A percentile compares a stretch with the other conserved stretches of the same genome.
These are phyloP conservation scores for Sterna hirundo DNA, from an alignment of 2,113 vertebrate species.

Conservation along the genomic window DNA sequence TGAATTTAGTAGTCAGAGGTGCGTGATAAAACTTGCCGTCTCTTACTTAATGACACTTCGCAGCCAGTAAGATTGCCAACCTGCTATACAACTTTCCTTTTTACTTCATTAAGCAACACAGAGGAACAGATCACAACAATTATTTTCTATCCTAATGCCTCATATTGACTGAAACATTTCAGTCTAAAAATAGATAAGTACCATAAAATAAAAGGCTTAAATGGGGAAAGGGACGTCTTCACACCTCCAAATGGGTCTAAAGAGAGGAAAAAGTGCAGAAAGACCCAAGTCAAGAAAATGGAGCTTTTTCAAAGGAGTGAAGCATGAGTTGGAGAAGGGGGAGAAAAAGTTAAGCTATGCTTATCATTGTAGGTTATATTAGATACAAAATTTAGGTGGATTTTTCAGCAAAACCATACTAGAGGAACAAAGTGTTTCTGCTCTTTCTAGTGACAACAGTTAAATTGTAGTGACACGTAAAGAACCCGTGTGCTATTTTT, in stretches of 20 bases:
- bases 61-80: constrained; percentile 37
- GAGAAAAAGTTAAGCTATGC: background rate
- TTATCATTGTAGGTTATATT: background rate
- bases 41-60: constrained; percentile 52
- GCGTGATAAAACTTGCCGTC: constrained; percentile 44
- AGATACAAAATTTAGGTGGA: background rate
- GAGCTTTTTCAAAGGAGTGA: background rate
- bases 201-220: background rate
- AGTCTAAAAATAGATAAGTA: background rate
- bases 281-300: background rate
- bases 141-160: constrained; percentile 22
- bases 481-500: background rate
- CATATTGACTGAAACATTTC: background rate
- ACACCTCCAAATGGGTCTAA: background rate
- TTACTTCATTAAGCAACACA: constrained; percentile 39
- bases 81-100: background rate
- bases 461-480: background rate
- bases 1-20: constrained; percentile 70
- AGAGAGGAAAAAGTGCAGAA: background rate
- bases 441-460: constrained; percentile 2
- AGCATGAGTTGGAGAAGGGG: background rate
- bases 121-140: constrained; percentile 3
- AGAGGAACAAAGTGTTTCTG: background rate
- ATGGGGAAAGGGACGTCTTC: background rate
- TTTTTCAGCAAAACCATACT: background rate